A percentile compares a stretch with the other conserved stretches of the same genome.
Conservation (phyloP, 2,888 invertebrate genomes). For the Agrenia bidenticulata region DNA sequence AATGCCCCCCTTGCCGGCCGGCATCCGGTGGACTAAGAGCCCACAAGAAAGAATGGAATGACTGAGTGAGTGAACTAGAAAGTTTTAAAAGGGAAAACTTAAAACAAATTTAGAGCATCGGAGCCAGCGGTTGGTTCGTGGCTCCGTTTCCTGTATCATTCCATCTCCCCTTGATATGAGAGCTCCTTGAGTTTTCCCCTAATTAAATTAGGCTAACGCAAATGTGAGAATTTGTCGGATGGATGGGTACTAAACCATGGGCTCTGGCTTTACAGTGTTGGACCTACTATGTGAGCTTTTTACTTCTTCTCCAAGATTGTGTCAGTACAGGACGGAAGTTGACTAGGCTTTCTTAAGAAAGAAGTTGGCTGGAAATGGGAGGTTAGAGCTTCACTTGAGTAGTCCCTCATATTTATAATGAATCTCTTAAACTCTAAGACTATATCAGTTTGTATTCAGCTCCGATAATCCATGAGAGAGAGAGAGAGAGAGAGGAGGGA, state of each 20-base stretch:
- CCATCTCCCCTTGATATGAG: slow-evolving; percentile 5
- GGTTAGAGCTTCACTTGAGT: background rate
- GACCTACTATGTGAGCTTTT: background rate
- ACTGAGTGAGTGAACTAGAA: too few relatives aligned
- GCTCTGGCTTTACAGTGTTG: background rate
- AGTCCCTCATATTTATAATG: background rate
- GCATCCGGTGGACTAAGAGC: too few relatives aligned
- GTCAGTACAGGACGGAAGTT: background rate
- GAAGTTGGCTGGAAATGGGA: slow-evolving; percentile 5
- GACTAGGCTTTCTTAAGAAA: background rate
- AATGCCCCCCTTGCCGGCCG: too few relatives aligned
- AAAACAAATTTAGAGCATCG: background rate
- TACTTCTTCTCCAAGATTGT: background rate
- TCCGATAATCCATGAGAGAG: background rate
- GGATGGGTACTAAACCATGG: background rate
- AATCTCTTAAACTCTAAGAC: background rate
- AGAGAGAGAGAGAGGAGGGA: too few relatives aligned
- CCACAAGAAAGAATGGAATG: too few relatives aligned
- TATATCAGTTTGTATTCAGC: background rate
- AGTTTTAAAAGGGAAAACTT: slow-evolving; percentile 2
- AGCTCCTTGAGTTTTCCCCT: slow-evolving; percentile 7
- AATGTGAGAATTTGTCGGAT: slow-evolving; percentile 14
- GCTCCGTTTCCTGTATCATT: slow-evolving; percentile 7
- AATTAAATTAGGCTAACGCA: slow-evolving; percentile 12
- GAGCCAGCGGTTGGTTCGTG: slow-evolving; percentile 6